Evolutionary conservation across 2,888 invertebrate genomes (phyloP).

Genomic region (Holacanthella duospinosa): DNA sequence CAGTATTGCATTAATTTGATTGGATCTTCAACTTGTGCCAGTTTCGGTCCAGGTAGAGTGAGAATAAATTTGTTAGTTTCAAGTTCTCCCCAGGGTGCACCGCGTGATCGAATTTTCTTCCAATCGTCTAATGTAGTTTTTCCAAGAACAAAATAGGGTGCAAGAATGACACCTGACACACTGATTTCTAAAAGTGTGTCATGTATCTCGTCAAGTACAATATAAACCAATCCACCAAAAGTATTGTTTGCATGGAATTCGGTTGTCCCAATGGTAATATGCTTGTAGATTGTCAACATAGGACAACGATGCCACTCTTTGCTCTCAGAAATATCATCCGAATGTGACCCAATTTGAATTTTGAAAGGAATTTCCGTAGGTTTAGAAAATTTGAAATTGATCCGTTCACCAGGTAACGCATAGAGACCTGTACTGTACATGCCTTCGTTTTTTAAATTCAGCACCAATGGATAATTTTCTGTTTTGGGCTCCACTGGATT

Average conservation of each 20-base stretch:
- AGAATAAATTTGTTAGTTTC: conserved; percentile 15
- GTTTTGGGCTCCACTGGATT: neutral
- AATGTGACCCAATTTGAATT: conserved; percentile 15
- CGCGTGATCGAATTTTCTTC: conserved; percentile 11
- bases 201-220: neutral
- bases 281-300: neutral
- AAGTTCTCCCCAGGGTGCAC: conserved; percentile 17
- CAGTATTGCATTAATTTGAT: conserved; percentile 14
- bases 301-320: conserved; percentile 14
- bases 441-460: neutral
- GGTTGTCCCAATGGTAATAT: conserved; percentile 1
- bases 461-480: neutral
- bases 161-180: neutral
- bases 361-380: neutral
- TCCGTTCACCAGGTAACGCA: conserved; percentile 10
- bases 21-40: conserved; percentile 13
- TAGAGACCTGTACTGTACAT: conserved; percentile 16
- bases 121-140: conserved; percentile 10
- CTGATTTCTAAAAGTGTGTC: neutral
- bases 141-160: conserved; percentile 13
- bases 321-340: conserved; percentile 6
- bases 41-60: conserved; percentile 3
- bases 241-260: conserved; percentile 3
- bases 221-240: conserved; percentile 11
- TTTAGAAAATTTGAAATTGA: neutral